These are phyloP conservation scores for Malurus elegans DNA, from an alignment of 2,113 vertebrate genomes.

Conservation along the genomic window DNA sequence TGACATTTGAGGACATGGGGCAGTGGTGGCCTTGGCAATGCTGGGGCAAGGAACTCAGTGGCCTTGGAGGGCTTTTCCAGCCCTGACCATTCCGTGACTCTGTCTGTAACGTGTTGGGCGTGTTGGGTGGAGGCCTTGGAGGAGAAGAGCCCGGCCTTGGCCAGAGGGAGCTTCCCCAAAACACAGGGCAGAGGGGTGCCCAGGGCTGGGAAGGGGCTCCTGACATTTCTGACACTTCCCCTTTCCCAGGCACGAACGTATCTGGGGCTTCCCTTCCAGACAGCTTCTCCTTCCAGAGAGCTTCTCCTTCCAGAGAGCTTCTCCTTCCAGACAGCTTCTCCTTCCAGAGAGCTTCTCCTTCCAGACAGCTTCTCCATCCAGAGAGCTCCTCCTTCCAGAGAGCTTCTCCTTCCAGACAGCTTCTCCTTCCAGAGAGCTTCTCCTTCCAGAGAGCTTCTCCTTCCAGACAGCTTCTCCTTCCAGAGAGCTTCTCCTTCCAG, in stretches of 20 bases:
- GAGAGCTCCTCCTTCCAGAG: not conserved
- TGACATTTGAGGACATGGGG: not conserved
- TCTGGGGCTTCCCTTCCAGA: not conserved
- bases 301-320: not conserved
- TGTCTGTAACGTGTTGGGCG: fast-evolving
- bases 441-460: not conserved
- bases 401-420: too few relatives aligned
- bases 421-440: not conserved
- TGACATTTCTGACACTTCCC: not conserved
- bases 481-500: not conserved
- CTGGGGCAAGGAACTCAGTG: fast-evolving
- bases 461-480: fast-evolving
- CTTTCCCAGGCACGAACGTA: fast-evolving
- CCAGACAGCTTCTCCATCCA: not conserved
- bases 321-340: not conserved
- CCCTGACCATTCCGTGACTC: fast-evolving
- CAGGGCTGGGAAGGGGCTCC: fast-evolving
- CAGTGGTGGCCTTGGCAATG: not conserved
- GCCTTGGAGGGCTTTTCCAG: not conserved
- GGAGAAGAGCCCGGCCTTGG: fast-evolving
- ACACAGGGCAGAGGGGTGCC: fast-evolving
- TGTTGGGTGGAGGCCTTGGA: fast-evolving
- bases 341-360: not conserved
- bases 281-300: not conserved
- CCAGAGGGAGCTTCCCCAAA: not conserved